These are phyloP conservation scores for Gymnosoma rotundatum DNA, from an alignment of 2,888 invertebrate species.

Conservation along the genomic window DNA sequence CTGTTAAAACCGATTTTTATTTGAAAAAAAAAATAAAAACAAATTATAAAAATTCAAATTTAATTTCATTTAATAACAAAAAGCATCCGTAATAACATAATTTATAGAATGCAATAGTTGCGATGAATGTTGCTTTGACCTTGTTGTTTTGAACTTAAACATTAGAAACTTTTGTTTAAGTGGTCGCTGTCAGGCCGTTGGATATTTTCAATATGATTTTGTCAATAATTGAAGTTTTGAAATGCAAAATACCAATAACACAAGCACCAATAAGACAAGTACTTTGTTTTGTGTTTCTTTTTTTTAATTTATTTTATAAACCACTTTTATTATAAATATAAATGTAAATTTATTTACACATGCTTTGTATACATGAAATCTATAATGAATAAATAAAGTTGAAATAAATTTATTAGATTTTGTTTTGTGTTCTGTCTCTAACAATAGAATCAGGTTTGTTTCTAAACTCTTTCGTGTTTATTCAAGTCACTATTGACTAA, in stretches of 20 bases:
- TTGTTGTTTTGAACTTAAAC: conserved; percentile 53
- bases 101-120: neutral
- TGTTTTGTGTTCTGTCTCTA: neutral
- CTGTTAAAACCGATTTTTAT: no score
- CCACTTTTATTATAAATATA: conserved; percentile 5
- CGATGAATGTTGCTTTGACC: conserved; percentile 29
- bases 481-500: neutral
- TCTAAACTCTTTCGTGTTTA: conserved; percentile 53
- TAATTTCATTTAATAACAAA: no score
- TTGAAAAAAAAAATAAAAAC: no score
- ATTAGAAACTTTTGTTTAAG: neutral
- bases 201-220: conserved; percentile 20
- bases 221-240: conserved; percentile 17
- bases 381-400: conserved; percentile 17
- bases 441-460: conserved; percentile 59
- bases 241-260: conserved; percentile 39
- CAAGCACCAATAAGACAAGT: conserved; percentile 44
- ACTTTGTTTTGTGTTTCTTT: conserved; percentile 18
- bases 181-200: neutral
- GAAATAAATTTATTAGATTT: neutral
- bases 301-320: conserved; percentile 17
- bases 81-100: no score
- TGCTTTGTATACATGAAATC: neutral
- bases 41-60: no score
- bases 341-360: conserved; percentile 8